A percentile compares a stretch with the other conserved stretches of the same genome.
phyloP scores from a whole-genome alignment of 2,888 invertebrate genomes.

The Leucoma salicis region DNA sequence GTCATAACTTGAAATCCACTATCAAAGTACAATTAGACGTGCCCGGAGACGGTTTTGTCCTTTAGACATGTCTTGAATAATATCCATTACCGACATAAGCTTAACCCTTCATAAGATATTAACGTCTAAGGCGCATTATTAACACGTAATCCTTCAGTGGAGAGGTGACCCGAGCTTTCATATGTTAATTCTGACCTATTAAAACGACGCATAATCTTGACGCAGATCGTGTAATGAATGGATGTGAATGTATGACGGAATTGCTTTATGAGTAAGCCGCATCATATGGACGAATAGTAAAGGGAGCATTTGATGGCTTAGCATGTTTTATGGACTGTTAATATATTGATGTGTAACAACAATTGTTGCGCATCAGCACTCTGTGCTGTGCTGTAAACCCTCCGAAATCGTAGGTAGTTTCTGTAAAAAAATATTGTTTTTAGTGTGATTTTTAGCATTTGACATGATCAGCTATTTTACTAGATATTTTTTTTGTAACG shows the following conservation, averaged over 20 bases:
- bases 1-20: conserved; percentile 41
- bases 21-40: conserved; percentile 57
- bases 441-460: no score
- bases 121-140: conserved; percentile 67
- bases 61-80: conserved; percentile 57
- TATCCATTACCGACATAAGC: conserved; percentile 62
- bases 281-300: conserved; percentile 3
- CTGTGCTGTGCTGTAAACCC: no score
- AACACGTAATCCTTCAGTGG: conserved; percentile 66
- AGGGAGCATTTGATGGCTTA: neutral
- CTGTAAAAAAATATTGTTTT: no score
- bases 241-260: conserved; percentile 49
- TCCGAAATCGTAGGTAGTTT: no score
- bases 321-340: neutral
- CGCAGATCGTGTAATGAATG: conserved; percentile 50
- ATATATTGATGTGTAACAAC: no score
- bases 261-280: conserved; percentile 34
- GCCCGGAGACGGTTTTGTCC: conserved; percentile 51
- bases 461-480: no score
- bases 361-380: no score
- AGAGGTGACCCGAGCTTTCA: conserved; percentile 63
- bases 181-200: conserved; percentile 73
- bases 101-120: conserved; percentile 68
- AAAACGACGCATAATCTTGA: conserved; percentile 59
- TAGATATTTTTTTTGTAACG: no score